Conservation (phyloP, 2,888 invertebrate genomes). For the Nomada hirtipes region DNA sequence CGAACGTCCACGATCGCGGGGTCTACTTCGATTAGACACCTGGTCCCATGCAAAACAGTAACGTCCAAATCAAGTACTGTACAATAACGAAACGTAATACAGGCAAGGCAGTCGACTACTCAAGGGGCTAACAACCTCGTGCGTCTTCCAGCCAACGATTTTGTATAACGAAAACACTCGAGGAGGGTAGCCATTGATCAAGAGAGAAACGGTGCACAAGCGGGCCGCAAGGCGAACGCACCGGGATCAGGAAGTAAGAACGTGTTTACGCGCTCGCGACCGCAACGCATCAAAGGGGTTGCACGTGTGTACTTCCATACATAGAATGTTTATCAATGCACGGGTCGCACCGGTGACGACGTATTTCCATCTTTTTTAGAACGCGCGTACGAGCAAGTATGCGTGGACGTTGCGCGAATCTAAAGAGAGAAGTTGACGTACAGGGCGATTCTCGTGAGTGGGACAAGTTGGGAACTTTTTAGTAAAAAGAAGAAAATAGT, state of each 20-base stretch:
- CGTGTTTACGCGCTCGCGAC: slow-evolving; percentile 47
- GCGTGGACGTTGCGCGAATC: slow-evolving; percentile 23
- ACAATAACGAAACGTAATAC: slow-evolving; percentile 30
- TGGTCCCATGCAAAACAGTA: not conserved
- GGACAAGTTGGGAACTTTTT: not conserved
- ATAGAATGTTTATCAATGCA: slow-evolving; percentile 42
- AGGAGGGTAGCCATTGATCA: slow-evolving; percentile 41
- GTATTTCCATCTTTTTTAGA: slow-evolving; percentile 38
- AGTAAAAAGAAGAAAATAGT: too few species aligned
- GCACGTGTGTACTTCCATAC: slow-evolving; percentile 41
- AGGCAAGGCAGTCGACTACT: slow-evolving; percentile 19
- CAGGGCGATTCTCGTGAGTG: slow-evolving; percentile 17
- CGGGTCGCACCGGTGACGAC: slow-evolving; percentile 19
- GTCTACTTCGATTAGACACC: not conserved
- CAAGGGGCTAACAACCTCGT: slow-evolving; percentile 34
- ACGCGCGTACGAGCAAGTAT: not conserved
- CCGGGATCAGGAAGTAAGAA: slow-evolving; percentile 50
- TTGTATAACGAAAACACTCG: slow-evolving; percentile 43
- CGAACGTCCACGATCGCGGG: not conserved
- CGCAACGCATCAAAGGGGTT: slow-evolving; percentile 51
- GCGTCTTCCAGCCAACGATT: slow-evolving; percentile 46
- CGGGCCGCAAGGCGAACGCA: slow-evolving; percentile 32
- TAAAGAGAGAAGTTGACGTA: slow-evolving; percentile 50
- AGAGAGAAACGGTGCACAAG: slow-evolving; percentile 34
- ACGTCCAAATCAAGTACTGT: not conserved